Base-by-base conservation (phyloP, 2,888 invertebrate genomes). In the Calephelis perditalis region DNA sequence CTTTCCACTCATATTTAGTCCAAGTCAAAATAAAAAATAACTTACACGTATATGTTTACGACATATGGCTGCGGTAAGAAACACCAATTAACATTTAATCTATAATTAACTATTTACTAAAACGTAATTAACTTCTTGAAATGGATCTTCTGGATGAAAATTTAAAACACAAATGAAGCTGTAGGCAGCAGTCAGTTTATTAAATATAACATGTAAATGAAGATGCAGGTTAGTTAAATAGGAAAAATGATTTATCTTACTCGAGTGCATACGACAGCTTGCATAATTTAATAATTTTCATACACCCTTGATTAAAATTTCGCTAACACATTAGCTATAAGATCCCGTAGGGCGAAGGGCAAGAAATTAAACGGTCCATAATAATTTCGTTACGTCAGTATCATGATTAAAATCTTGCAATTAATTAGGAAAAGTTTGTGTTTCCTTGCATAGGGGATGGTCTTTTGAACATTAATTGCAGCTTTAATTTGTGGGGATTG, bases 251-350 rank as follows among this genome's bases (percentile, higher is more conserved):
- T 90, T 89, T 86, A 88, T 84, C 81, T 78, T 75, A 74, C 68
- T 72, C 68, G 84, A 86, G 82, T 90, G 89, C 88, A 89, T 85
- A 82, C 82, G 90, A 88, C 88, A 87, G 86, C 76, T 78, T 88
- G 88, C 87, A 88, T 88, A 90, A 88, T 88, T 87, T 86, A 87
- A 87, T 88, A 85, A 86, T 81, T 76, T 74, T 72, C 79, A 83
- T 81, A 87, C 84, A 80, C 88, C 87, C 88, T 85, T 88, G 85
- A 89, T 89, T 90, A 90, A 87, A 90, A 88, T 86, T 86, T 86
- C 78, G 85, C 82, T 84, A 82, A 85, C 81, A 82, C 86, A 85
- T 86, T 86, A 85, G 75, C 73, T 76, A 76, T 79, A 79, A 85
- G 83, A 82, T 71, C 83, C 81, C 79, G 75, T 78, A 84, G 84